These are phyloP conservation scores for Eristalinus aeneus DNA, from an alignment of 2,888 invertebrate genomes.

Conservation along the genomic window DNA sequence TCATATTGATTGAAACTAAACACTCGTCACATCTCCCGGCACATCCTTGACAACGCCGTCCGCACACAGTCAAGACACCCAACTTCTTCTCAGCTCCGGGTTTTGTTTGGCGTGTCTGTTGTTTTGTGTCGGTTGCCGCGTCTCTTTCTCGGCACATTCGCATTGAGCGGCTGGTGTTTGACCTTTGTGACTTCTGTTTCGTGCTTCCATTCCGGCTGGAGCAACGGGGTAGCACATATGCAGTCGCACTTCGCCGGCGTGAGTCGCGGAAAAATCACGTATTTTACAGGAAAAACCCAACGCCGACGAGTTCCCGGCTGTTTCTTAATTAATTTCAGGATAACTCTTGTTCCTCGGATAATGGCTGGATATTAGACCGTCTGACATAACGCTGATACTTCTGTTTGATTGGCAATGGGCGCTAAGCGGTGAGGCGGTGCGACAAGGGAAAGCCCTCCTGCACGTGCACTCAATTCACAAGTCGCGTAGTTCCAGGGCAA, in stretches of 20 bases:
- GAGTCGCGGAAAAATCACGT: slow-evolving; percentile 58
- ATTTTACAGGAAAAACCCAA: slow-evolving; percentile 42
- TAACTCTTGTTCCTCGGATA: slow-evolving; percentile 30
- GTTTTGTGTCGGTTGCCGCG: not conserved
- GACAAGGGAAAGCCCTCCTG: not conserved
- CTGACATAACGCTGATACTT: slow-evolving; percentile 42
- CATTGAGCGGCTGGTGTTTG: slow-evolving; percentile 65
- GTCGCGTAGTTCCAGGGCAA: slow-evolving; percentile 29
- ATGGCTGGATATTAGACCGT: slow-evolving; percentile 52
- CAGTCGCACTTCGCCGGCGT: slow-evolving; percentile 9
- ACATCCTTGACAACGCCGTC: slow-evolving; percentile 42
- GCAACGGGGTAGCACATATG: slow-evolving; percentile 3
- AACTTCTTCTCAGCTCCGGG: not conserved
- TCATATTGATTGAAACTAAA: slow-evolving; percentile 51
- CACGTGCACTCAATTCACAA: slow-evolving; percentile 31
- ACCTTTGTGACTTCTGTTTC: slow-evolving; percentile 51
- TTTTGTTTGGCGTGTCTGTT: not conserved
- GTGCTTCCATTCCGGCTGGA: slow-evolving; percentile 1
- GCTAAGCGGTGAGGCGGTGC: not conserved
- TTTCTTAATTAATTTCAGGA: slow-evolving; percentile 58
- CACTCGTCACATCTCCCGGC: slow-evolving; percentile 26
- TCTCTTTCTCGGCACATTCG: slow-evolving; percentile 19
- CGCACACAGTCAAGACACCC: slow-evolving; percentile 16
- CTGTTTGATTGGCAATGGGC: slow-evolving; percentile 22
- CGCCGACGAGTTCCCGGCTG: slow-evolving; percentile 2